Evolutionary conservation across 2,888 invertebrate species (phyloP).

Genomic region (Drosophila maculinotata): DNA sequence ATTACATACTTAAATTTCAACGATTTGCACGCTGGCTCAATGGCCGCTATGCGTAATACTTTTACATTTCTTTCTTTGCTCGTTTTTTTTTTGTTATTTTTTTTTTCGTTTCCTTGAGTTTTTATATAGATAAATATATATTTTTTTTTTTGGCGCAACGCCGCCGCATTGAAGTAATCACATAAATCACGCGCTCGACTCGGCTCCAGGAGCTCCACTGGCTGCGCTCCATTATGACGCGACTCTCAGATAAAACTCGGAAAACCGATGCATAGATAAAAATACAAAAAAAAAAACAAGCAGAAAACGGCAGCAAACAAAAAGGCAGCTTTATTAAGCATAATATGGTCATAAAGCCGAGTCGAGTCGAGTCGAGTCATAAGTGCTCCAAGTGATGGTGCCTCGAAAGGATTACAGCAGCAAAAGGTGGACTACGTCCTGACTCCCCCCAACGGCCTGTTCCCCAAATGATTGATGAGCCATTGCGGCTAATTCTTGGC

Average conservation of each 20-base stretch:
- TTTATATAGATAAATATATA: slow-evolving; percentile 7
- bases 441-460: slow-evolving; percentile 1
- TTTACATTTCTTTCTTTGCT: slow-evolving; percentile 35
- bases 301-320: slow-evolving; percentile 30
- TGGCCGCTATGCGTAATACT: slow-evolving; percentile 40
- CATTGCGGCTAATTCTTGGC: slow-evolving; percentile 79
- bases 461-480: slow-evolving; percentile 68
- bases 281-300: slow-evolving; percentile 23
- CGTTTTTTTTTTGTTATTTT: slow-evolving; percentile 10
- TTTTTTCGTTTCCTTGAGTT: slow-evolving; percentile 13
- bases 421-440: slow-evolving; percentile 32
- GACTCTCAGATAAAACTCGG: slow-evolving; percentile 72
- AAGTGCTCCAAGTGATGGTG: slow-evolving; percentile 37
- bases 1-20: slow-evolving; percentile 52
- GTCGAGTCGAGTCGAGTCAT: slow-evolving; percentile 59
- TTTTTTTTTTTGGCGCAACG: slow-evolving; percentile 72
- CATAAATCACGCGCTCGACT: slow-evolving; percentile 76
- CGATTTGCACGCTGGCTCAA: slow-evolving; percentile 39
- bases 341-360: slow-evolving; percentile 77
- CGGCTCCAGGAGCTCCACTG: slow-evolving; percentile 64
- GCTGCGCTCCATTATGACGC: slow-evolving; percentile 71
- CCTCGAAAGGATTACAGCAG: slow-evolving; percentile 52
- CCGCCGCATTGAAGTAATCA: slow-evolving; percentile 83
- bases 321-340: slow-evolving; percentile 73
- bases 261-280: slow-evolving; percentile 61